A percentile compares a stretch with the other conserved stretches of the same genome.
These are phyloP conservation scores for Ceramica pisi DNA, from an alignment of 2,888 invertebrate species.

Conservation along the genomic window DNA sequence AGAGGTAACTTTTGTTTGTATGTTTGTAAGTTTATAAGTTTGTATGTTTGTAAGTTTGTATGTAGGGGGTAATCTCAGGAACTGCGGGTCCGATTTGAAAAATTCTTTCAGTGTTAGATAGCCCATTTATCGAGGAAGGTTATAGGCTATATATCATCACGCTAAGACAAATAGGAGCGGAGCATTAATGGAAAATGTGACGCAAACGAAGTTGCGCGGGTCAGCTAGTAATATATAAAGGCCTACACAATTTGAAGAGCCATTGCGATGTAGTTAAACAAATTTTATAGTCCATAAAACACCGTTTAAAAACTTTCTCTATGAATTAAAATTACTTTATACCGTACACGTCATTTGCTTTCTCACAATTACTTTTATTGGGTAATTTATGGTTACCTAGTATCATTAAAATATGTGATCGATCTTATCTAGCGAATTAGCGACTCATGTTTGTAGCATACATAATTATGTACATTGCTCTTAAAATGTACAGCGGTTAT, in stretches of 20 bases:
- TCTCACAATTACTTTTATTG: not conserved
- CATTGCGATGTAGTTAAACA: conserved; percentile 13
- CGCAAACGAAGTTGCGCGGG: too few species aligned
- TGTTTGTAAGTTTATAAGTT: too few species aligned
- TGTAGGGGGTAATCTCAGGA: too few species aligned
- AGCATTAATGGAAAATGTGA: too few species aligned
- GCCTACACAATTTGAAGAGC: not conserved
- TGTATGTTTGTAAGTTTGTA: too few species aligned
- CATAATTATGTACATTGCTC: not conserved
- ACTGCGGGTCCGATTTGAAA: too few species aligned
- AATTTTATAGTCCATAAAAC: conserved; percentile 17
- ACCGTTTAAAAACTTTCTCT: not conserved
- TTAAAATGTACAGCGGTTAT: not conserved
- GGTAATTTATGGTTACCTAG: not conserved
- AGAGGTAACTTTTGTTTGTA: too few species aligned
- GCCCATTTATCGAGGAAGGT: too few species aligned
- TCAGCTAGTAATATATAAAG: too few species aligned
- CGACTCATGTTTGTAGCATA: not conserved
- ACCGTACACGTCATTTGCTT: not conserved
- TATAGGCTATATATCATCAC: too few species aligned
- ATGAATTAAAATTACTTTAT: conserved; percentile 6
- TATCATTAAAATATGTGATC: not conserved
- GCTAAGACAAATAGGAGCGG: too few species aligned
- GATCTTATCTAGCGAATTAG: not conserved
- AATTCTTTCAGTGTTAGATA: too few species aligned